phyloP scores from a whole-genome alignment of 1,140 invertebrate genomes.

The Cherax quadricarinatus region DNA sequence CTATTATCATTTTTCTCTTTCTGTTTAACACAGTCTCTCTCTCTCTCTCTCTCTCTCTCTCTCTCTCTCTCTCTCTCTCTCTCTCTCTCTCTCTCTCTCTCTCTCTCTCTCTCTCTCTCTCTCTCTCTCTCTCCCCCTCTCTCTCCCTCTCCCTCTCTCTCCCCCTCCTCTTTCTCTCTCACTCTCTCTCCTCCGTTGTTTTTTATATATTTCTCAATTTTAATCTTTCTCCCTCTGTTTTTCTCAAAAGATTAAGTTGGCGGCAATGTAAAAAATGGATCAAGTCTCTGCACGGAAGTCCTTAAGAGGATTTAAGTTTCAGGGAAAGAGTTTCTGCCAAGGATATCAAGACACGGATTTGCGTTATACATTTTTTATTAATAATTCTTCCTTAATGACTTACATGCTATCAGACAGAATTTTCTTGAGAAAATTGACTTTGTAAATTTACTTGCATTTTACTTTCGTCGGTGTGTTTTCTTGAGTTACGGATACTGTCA shows the following conservation, averaged over 20 bases:
- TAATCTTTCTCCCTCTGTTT: not conserved
- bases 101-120: not conserved
- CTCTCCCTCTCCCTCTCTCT: not conserved
- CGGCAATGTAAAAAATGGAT: slow-evolving; percentile 6
- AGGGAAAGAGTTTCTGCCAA: not conserved
- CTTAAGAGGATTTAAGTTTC: slow-evolving; percentile 16
- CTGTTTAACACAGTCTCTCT: no score
- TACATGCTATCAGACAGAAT: not conserved
- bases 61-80: not conserved
- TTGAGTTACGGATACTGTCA: no score
- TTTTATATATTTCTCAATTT: no score
- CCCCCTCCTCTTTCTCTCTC: not conserved
- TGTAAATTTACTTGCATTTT: no score
- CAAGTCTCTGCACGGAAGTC: slow-evolving; percentile 5
- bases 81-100: not conserved
- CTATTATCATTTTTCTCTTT: no score
- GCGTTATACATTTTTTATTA: not conserved
- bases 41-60: no score
- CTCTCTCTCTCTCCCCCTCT: not conserved
- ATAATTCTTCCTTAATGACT: not conserved
- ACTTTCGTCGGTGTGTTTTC: no score
- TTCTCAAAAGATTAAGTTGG: slow-evolving; percentile 4
- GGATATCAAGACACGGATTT: slow-evolving; percentile 1
- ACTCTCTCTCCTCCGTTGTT: not conserved
- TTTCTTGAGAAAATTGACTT: no score